Evolutionary conservation across 2,888 invertebrate species (phyloP).

Genomic region (Cyclophora albipunctata): DNA sequence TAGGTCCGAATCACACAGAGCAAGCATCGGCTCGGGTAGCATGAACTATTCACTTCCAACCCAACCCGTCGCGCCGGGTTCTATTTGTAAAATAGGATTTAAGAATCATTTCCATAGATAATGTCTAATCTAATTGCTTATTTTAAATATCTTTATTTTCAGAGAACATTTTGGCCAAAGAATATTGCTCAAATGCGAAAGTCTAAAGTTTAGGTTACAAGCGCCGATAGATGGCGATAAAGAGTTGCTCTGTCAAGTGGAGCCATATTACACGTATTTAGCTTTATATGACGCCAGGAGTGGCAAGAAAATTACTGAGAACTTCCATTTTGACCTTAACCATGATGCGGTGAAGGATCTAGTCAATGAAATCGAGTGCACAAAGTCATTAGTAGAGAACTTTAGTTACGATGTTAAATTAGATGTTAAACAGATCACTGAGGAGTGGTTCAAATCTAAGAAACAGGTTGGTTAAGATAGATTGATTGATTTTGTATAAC

Average conservation of each 20-base stretch:
- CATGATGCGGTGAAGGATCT: conserved; percentile 79
- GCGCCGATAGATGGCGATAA: conserved; percentile 85
- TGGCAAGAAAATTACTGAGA: conserved; percentile 92
- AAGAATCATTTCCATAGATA: no score
- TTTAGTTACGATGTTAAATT: conserved; percentile 74
- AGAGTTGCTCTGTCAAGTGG: conserved; percentile 87
- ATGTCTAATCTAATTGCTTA: no score
- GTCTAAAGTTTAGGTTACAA: conserved; percentile 88
- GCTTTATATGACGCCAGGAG: conserved; percentile 92
- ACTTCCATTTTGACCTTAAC: conserved; percentile 93
- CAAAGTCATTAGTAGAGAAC: conserved; percentile 67
- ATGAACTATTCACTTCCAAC: no score
- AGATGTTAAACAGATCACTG: conserved; percentile 81
- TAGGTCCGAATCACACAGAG: no score
- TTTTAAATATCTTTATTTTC: conserved; percentile 25
- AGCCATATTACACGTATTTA: conserved; percentile 94
- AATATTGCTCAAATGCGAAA: conserved; percentile 88
- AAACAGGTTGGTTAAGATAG: conserved; percentile 65
- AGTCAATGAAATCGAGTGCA: conserved; percentile 66
- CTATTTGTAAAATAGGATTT: no score
- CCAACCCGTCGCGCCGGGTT: no score
- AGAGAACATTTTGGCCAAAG: conserved; percentile 92
- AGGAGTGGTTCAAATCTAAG: conserved; percentile 83
- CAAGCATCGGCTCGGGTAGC: no score
- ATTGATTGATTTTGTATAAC: neutral